These are phyloP conservation scores for Galago senegalensis DNA, from an alignment of 2,797 vertebrate species.

Conservation along the genomic window DNA sequence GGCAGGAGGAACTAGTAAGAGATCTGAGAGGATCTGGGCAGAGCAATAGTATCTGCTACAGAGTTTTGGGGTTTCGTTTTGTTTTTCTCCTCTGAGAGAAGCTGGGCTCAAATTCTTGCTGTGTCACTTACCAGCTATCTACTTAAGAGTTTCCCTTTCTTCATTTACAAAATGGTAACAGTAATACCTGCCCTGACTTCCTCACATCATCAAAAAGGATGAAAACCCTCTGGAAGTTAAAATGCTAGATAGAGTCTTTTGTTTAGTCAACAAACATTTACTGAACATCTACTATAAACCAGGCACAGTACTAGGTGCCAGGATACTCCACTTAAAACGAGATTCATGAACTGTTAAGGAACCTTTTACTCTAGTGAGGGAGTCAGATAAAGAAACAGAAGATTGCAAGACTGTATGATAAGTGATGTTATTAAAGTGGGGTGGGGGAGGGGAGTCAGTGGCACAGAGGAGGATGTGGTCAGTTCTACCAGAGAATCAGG, in stretches of 20 bases:
- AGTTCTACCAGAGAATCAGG: background rate
- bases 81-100: slow-evolving; percentile 5
- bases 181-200: background rate
- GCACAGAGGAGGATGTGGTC: background rate
- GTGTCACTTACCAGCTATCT: slow-evolving; percentile 15
- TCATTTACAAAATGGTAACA: background rate
- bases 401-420: background rate
- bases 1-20: background rate
- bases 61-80: background rate
- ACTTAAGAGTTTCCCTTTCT: background rate
- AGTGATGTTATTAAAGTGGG: background rate
- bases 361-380: background rate
- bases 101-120: background rate
- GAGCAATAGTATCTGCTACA: background rate
- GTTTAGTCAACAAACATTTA: slow-evolving; percentile 14
- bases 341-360: slow-evolving; percentile 45
- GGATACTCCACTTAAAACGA: background rate
- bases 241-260: background rate
- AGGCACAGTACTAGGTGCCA: background rate
- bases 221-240: slow-evolving; percentile 28
- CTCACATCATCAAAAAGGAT: background rate
- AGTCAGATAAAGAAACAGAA: slow-evolving; percentile 29
- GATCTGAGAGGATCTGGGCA: background rate
- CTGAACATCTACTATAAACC: background rate
- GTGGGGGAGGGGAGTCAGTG: background rate